These are phyloP conservation scores for Drosophila orena DNA, from an alignment of 1,140 invertebrate genomes.

Conservation along the genomic window DNA sequence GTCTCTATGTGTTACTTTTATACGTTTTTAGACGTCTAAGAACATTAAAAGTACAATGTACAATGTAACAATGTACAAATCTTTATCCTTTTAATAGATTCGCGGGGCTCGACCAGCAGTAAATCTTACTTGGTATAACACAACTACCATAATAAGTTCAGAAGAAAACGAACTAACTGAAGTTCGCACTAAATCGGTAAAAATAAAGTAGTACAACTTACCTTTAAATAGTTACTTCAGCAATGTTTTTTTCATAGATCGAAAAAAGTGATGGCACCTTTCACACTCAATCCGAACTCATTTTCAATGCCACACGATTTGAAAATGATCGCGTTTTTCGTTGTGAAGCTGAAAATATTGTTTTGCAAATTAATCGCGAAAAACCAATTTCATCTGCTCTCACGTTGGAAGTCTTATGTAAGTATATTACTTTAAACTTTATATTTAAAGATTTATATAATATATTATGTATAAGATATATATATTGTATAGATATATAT, in stretches of 20 bases:
- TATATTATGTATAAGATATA: too few species aligned
- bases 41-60: too few species aligned
- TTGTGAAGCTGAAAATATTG: slow-evolving; percentile 93
- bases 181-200: slow-evolving; percentile 74
- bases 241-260: slow-evolving; percentile 37
- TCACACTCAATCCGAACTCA: slow-evolving; percentile 90
- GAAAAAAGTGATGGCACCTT: slow-evolving; percentile 89
- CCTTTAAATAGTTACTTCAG: too few species aligned
- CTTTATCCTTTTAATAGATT: slow-evolving; percentile 78
- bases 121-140: slow-evolving; percentile 93
- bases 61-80: too few species aligned
- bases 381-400: slow-evolving; percentile 89
- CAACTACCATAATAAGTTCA: slow-evolving; percentile 87
- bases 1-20: too few species aligned
- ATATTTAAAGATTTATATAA: too few species aligned
- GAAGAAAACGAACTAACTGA: slow-evolving; percentile 80
- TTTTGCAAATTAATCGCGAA: slow-evolving; percentile 89
- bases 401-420: slow-evolving; percentile 93
- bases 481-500: too few species aligned
- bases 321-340: slow-evolving; percentile 92
- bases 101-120: slow-evolving; percentile 92
- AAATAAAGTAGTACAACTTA: slow-evolving; percentile 12
- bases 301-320: slow-evolving; percentile 91
- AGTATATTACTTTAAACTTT: slow-evolving; percentile 85
- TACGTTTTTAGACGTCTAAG: too few species aligned